Conservation (phyloP, 35 echinoderm and acorn worm species). For the Strongylocentrotus purpuratus region DNA sequence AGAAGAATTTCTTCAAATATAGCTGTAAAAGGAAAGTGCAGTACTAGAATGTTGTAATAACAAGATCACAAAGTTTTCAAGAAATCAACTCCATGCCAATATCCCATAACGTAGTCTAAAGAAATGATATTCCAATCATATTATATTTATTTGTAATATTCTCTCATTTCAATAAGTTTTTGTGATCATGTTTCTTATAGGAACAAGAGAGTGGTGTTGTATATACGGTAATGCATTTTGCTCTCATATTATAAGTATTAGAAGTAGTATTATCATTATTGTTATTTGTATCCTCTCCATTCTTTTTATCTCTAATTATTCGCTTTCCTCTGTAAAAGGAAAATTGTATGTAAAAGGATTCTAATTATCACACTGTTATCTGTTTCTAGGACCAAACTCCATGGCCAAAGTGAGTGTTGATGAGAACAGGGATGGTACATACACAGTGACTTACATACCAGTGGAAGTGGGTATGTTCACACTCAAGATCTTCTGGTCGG, state of each 20-base stretch:
- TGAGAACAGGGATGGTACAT: conserved; percentile 75
- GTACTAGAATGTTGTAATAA: neutral
- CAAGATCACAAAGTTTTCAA: too few species aligned
- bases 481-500: conserved; percentile 81
- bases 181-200: too few species aligned
- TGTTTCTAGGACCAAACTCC: conserved; percentile 56
- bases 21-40: too few species aligned
- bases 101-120: too few species aligned
- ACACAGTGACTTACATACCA: conserved; percentile 91
- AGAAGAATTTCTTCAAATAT: too few species aligned
- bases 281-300: neutral
- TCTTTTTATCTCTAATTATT: neutral
- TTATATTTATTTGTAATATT: neutral
- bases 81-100: too few species aligned
- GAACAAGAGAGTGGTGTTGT: too few species aligned
- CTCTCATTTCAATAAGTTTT: too few species aligned
- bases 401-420: conserved; percentile 88
- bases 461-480: conserved; percentile 87
- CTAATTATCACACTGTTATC: neutral
- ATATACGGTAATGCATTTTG: too few species aligned
- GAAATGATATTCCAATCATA: neutral
- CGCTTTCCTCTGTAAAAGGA: neutral
- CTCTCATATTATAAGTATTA: too few species aligned
- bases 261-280: too few species aligned
- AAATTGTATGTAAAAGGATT: neutral